Evolutionary conservation across 2,113 vertebrate species (phyloP).

Genomic region (Stercorarius parasiticus): DNA sequence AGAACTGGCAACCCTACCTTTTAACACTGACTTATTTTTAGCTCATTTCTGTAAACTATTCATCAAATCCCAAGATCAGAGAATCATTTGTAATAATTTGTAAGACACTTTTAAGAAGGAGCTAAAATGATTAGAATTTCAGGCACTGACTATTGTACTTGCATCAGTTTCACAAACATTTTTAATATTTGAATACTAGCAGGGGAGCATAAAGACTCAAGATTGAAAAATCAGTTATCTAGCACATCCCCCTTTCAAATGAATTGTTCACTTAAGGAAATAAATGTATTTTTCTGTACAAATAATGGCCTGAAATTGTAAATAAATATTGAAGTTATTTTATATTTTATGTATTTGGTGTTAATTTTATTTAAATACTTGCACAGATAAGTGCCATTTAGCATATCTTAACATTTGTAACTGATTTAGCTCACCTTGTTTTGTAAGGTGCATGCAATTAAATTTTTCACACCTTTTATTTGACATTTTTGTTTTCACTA

Average conservation of each 20-base stretch:
- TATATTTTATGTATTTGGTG: not conserved
- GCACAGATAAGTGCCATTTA: not conserved
- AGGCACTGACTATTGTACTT: not conserved
- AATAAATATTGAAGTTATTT: not conserved
- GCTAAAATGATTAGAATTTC: not conserved
- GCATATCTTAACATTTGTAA: not conserved
- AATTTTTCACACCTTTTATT: not conserved
- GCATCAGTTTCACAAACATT: not conserved
- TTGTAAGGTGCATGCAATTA: not conserved
- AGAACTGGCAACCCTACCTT: constrained; percentile 52
- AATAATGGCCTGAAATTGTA: not conserved
- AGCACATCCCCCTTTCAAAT: not conserved
- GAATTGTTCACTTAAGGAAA: not conserved
- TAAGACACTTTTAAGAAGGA: not conserved
- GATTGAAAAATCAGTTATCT: not conserved
- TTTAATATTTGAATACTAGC: not conserved
- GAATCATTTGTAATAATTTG: not conserved
- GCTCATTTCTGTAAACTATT: not conserved
- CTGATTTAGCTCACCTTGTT: not conserved
- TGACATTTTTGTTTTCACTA: not conserved
- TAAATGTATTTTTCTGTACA: not conserved
- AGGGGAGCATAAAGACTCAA: not conserved
- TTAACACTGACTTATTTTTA: constrained; percentile 31
- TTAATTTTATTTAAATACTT: not conserved
- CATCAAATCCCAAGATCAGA: constrained; percentile 24